phyloP scores from a whole-genome alignment of 1,140 invertebrate species.

The Brachionus koreanus region DNA sequence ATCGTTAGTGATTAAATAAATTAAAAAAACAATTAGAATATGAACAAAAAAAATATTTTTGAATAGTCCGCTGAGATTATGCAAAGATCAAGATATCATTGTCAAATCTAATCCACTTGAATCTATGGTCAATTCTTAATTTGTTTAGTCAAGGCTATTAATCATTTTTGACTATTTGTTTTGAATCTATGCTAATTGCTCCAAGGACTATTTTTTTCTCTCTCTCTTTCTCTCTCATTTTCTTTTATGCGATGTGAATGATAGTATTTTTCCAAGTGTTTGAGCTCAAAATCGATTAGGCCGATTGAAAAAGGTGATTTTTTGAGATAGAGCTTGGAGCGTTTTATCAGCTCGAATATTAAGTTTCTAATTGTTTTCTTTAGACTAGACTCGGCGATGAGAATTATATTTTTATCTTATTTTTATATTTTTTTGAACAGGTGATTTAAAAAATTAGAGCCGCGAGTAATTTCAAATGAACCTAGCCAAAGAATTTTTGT shows the following conservation, averaged over 20 bases:
- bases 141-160: slow-evolving; percentile 8
- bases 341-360: slow-evolving; percentile 19
- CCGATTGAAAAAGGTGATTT: slow-evolving; percentile 1
- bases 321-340: neutral
- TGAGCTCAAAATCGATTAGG: neutral
- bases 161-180: neutral
- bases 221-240: neutral
- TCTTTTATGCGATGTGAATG: neutral
- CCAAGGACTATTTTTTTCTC: neutral
- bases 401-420: neutral
- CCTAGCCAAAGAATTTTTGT: neutral
- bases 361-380: slow-evolving; percentile 18
- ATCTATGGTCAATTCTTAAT: neutral
- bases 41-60: neutral
- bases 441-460: neutral
- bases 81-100: neutral
- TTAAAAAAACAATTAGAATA: too few relatives aligned
- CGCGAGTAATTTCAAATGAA: neutral
- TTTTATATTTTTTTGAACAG: neutral
- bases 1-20: neutral
- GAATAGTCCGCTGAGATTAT: neutral
- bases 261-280: neutral
- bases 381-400: neutral
- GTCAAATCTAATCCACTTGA: neutral
- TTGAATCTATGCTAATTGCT: slow-evolving; percentile 19